Base-by-base conservation (phyloP, 2,797 vertebrate species). In the Sebastes kiyomatsui region DNA sequence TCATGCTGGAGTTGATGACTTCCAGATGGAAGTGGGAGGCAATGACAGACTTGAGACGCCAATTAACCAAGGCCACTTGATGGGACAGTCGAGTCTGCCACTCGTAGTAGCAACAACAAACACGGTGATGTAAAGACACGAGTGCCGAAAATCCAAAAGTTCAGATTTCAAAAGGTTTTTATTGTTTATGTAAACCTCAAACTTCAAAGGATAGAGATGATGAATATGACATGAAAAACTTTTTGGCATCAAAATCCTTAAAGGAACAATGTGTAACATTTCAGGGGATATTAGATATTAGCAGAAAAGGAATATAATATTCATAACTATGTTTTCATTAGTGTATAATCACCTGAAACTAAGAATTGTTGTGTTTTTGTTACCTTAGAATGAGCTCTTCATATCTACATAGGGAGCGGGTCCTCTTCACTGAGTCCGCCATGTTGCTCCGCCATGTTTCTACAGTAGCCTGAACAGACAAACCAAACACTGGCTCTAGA, bases 11-110 rank as follows among this genome's bases (percentile, higher is more conserved):
- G 76, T 20, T 72, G 88, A 95, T 87, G 68, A 84, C 54, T 92
- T 93, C 93, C 94, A 95, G 91, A 94, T 93, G 93, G 83, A 65
- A 68, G 54, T 76, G 67, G 75, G 74, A 88, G 79, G 82, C 75
- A 79, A 70, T 84, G 85, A 90, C 83, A 88, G 80, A 80, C 81
- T 75, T 85, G 22, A 91, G 87, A 88, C 38, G 67, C 62, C 72
- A 77, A 72, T 88, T 90, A 91, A 81, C 30, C 80, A 85, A 11
- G 58, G 75, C 72, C 74, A 85, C 84, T 88, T 84, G 70, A 89
- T 70, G 76, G 83, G 76, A 73, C 61, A 72, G 68, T 46, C 3
- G 11, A 42, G 73, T 67, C 56, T 77, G 80, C 62, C 77, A 82
- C 80, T 84, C 61, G 55, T 32, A 76, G 77, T n/a, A 65, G 59